A percentile compares a stretch with the other conserved stretches of the same genome.
These are phyloP conservation scores for Clarias magur DNA, from an alignment of 2,113 vertebrate species.

Conservation along the genomic window DNA sequence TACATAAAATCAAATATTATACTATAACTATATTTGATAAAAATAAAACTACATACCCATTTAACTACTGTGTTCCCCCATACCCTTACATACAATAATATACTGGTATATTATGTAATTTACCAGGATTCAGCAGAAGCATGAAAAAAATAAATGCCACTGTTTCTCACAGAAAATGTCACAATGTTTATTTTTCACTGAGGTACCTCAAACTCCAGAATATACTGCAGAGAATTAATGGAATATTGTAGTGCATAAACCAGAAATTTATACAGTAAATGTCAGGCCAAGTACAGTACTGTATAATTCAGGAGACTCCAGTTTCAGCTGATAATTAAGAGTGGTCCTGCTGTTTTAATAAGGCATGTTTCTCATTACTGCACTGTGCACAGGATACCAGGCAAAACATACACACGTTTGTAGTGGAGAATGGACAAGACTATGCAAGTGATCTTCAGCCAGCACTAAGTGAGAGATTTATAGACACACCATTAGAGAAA, in stretches of 20 bases:
- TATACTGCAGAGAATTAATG: background rate
- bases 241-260: constrained; percentile 41
- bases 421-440: constrained; percentile 7
- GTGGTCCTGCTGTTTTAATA: constrained; percentile 48
- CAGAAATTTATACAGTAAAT: constrained; percentile 50
- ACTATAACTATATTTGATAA: background rate
- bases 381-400: constrained; percentile 28
- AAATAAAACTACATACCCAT: no score
- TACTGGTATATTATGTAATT: background rate
- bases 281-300: constrained; percentile 49
- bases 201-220: background rate
- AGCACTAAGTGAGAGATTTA: background rate
- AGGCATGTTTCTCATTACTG: constrained; percentile 43
- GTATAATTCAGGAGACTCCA: constrained; percentile 42
- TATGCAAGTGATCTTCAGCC: background rate
- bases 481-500: background rate
- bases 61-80: background rate
- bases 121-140: background rate
- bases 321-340: constrained; percentile 46
- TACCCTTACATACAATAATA: background rate
- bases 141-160: background rate
- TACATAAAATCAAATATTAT: background rate
- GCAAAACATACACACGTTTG: constrained; percentile 23
- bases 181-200: background rate
- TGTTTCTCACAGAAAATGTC: background rate